These are phyloP conservation scores for Acromyrmex echinatior DNA, from an alignment of 1,140 invertebrate species.

Conservation along the genomic window DNA sequence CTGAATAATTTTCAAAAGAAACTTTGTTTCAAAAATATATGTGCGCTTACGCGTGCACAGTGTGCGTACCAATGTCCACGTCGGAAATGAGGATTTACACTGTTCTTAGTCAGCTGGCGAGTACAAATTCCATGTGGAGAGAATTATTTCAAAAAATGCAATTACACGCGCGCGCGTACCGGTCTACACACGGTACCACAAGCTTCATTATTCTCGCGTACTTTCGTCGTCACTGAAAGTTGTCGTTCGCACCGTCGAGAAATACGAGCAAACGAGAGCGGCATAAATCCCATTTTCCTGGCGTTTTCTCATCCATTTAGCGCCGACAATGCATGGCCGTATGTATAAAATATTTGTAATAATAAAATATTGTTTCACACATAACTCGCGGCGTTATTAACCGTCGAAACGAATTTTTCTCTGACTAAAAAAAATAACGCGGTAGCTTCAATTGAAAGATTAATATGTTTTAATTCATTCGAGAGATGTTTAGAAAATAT, in stretches of 20 bases:
- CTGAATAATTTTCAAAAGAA: slow-evolving; percentile 43
- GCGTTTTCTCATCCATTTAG: background rate
- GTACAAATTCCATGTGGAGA: slow-evolving; percentile 29
- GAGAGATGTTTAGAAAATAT: too few species aligned
- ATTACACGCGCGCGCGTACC: slow-evolving; percentile 33
- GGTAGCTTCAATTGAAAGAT: background rate
- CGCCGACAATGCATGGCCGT: background rate
- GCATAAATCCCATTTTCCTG: slow-evolving; percentile 50
- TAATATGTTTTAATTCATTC: background rate
- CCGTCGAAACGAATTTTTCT: background rate
- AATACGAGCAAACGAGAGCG: slow-evolving; percentile 31
- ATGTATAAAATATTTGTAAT: slow-evolving; percentile 39
- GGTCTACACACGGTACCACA: background rate
- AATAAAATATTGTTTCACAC: slow-evolving; percentile 15
- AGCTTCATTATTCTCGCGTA: slow-evolving; percentile 51
- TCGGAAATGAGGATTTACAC: slow-evolving; percentile 58
- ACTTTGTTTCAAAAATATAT: slow-evolving; percentile 54
- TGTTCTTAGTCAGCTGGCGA: slow-evolving; percentile 46
- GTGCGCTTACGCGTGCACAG: background rate
- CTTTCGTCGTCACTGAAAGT: slow-evolving; percentile 46
- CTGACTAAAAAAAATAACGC: background rate
- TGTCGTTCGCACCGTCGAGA: slow-evolving; percentile 30
- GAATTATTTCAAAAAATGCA: slow-evolving; percentile 62
- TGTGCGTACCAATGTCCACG: slow-evolving; percentile 39
- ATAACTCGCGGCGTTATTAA: background rate